Evolutionary conservation across 2,888 invertebrate genomes (phyloP).

Genomic region (Sinohyriopsis cumingii): DNA sequence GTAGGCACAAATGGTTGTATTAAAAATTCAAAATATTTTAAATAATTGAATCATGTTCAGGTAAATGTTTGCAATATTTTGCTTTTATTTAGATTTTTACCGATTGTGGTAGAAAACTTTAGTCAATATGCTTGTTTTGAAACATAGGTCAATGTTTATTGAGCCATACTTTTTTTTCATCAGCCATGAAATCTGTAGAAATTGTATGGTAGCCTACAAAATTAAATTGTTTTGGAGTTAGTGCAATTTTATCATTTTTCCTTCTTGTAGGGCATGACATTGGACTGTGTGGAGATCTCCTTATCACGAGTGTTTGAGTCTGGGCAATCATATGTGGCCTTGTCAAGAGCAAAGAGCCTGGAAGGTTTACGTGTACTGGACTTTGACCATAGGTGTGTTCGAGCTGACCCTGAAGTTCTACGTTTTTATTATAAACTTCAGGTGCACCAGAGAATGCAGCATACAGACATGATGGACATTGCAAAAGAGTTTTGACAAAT

Average conservation of each 20-base stretch:
- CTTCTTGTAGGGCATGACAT: constrained; percentile 86
- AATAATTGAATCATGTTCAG: too few relatives aligned
- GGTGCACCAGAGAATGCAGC: constrained; percentile 51
- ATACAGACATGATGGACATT: constrained; percentile 39
- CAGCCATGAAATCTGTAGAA: too few relatives aligned
- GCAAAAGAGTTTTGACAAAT: constrained; percentile 2
- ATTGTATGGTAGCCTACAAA: too few relatives aligned
- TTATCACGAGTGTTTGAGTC: constrained; percentile 92
- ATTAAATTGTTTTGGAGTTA: not conserved
- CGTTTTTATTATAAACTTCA: constrained; percentile 79
- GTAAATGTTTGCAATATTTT: too few relatives aligned
- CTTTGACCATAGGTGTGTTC: constrained; percentile 88
- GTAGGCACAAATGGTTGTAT: too few relatives aligned
- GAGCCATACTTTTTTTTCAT: too few relatives aligned
- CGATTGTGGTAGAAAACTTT: too few relatives aligned
- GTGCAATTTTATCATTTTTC: constrained; percentile 10
- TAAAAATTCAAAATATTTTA: too few relatives aligned
- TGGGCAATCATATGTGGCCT: constrained; percentile 96
- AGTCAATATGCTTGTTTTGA: too few relatives aligned
- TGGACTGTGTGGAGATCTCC: constrained; percentile 97
- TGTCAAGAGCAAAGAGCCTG: constrained; percentile 92
- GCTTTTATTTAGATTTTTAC: too few relatives aligned
- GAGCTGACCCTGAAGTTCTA: constrained; percentile 89
- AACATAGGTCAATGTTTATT: too few relatives aligned
- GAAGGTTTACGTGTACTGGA: constrained; percentile 88